phyloP scores from a whole-genome alignment of 2,113 vertebrate species.

The Atrichornis clamosus region DNA sequence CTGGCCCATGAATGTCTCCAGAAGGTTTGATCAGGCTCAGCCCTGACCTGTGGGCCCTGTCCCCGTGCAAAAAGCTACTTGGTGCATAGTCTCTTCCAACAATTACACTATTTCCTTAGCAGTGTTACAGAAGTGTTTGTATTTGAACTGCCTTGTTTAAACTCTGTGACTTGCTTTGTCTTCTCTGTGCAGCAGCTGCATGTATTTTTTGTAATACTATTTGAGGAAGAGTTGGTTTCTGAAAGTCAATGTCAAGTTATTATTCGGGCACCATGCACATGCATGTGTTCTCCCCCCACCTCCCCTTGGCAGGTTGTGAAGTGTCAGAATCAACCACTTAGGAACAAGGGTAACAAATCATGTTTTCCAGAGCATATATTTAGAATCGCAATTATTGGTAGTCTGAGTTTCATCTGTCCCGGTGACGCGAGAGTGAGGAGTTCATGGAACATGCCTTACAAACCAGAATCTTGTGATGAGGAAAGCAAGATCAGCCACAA shows the following conservation, averaged over 20 bases:
- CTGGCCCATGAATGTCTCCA: background rate
- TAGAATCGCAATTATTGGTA: rapidly evolving
- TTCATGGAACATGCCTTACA: background rate
- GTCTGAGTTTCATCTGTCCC: background rate
- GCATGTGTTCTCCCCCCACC: background rate
- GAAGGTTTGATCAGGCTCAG: background rate
- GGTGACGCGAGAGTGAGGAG: rapidly evolving
- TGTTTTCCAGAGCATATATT: background rate
- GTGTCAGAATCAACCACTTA: background rate
- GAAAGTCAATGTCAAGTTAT: background rate
- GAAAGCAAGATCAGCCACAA: background rate
- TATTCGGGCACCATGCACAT: background rate
- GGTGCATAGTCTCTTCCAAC: background rate
- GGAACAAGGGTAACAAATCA: background rate
- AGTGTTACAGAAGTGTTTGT: background rate
- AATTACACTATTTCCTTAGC: background rate
- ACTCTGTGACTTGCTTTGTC: background rate
- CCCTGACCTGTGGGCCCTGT: background rate
- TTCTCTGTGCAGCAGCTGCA: background rate
- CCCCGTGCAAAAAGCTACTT: background rate
- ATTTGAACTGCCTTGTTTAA: background rate
- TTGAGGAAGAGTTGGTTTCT: background rate
- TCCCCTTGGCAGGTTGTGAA: background rate
- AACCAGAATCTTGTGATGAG: background rate
- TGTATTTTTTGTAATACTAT: background rate